Evolutionary conservation across 1,140 invertebrate species (phyloP), one percentile per base, ranked within the genome.

Genomic region (Chymomyza costata): DNA sequence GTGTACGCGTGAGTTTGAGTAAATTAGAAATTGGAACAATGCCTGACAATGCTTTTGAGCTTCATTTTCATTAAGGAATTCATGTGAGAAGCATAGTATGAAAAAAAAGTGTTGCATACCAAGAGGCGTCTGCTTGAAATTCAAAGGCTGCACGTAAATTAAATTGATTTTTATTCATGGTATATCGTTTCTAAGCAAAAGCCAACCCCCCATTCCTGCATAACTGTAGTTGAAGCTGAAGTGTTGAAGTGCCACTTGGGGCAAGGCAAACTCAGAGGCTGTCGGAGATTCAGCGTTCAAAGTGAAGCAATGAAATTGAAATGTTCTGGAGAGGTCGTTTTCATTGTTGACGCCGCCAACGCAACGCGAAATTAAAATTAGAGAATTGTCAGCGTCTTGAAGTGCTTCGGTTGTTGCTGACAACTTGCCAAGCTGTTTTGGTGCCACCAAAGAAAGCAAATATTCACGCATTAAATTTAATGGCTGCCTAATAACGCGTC

Each of bases 21-120:
- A 78, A 76, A 78, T 76, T 78, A 78, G 66, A 80, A 78, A 78
- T 66, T 71, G 73, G 71, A 78, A 78, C 71, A 78, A 78, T 78
- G 80, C 73, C 71, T 76, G 62, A 54, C n/a, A 76, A 78, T 78
- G 55, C 11, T 18, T 18, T 15, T 14, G 14, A 28, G 10, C 10
- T 5, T 14, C 32, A 14, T 35, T 35, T 35, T 35, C 32, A 35
- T 35, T 35, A 35, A 8, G 7, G 32, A 35, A 35, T 38, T 3
- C 15, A 14, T 15, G 3, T n/a, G n/a, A n/a, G n/a, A n/a, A n/a
- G n/a, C n/a, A n/a, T n/a, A n/a, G n/a, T n/a, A n/a, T n/a, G n/a
- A n/a, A n/a, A 49, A 46, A 28, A 41, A 31, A 25, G 51, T 62
- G 67, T 68, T 78, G 71, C 73, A 80, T 78, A 64, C 71, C 71